Evolutionary conservation across 2,113 vertebrate species (phyloP).

Genomic region (Ivindomyrus marchei): DNA sequence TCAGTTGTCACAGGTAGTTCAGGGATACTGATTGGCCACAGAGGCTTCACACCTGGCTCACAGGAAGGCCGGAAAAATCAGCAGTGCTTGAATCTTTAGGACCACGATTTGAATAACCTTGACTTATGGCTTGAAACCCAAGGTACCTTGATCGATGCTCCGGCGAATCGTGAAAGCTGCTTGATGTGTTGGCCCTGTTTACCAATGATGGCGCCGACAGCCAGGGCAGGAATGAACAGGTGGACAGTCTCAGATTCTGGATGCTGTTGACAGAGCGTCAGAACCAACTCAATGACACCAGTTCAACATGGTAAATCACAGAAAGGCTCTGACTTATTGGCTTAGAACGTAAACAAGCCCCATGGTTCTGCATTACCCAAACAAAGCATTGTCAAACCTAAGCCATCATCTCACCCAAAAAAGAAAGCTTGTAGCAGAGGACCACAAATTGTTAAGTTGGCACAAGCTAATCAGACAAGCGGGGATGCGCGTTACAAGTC

Average conservation of each 20-base stretch:
- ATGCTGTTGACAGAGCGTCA: constrained; percentile 52
- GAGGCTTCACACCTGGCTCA: not conserved
- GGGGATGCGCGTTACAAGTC: not conserved
- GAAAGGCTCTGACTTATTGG: too few relatives aligned
- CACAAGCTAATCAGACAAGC: not conserved
- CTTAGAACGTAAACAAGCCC: not conserved
- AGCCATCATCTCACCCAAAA: not conserved
- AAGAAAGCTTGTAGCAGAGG: not conserved
- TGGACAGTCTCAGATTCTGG: constrained; percentile 92
- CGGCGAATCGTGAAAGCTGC: constrained; percentile 94
- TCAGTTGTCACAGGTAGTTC: too few relatives aligned
- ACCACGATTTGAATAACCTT: not conserved
- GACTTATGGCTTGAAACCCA: not conserved
- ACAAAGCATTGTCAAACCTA: not conserved
- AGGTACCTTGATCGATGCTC: constrained; percentile 90
- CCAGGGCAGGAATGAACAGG: constrained; percentile 91
- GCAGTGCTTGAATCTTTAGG: not conserved
- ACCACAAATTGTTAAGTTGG: not conserved
- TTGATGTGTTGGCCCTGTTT: constrained; percentile 99
- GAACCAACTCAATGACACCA: not conserved
- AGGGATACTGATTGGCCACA: not conserved
- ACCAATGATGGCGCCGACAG: constrained; percentile 96
- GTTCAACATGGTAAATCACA: not conserved
- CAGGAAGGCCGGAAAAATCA: not conserved
- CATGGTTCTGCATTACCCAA: not conserved